These are phyloP conservation scores for Drosophila pseudoananassae DNA, from an alignment of 1,140 invertebrate species.

Conservation along the genomic window DNA sequence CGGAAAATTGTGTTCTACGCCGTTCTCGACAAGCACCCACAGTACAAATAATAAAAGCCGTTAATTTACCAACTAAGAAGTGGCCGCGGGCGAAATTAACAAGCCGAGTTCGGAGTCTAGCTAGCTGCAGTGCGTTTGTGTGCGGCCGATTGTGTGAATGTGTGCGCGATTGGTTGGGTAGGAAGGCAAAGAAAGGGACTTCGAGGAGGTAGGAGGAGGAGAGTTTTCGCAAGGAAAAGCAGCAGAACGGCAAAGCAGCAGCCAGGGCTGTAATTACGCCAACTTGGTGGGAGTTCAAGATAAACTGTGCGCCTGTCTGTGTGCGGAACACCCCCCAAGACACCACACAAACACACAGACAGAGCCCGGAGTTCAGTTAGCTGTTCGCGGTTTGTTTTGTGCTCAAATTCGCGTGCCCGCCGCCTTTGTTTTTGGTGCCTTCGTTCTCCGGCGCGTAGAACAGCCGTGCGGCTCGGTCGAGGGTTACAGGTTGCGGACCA, in stretches of 20 bases:
- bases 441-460: conserved; percentile 32
- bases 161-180: neutral
- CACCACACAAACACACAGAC: conserved; percentile 27
- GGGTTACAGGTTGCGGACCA: conserved; percentile 57
- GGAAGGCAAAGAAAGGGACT: conserved; percentile 18
- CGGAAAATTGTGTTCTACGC: conserved; percentile 47
- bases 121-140: conserved; percentile 4
- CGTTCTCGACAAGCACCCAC: conserved; percentile 12
- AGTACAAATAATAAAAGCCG: conserved; percentile 23
- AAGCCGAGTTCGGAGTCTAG: neutral
- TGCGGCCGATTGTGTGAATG: neutral
- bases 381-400: conserved; percentile 71
- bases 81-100: conserved; percentile 10
- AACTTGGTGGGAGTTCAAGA: conserved; percentile 78
- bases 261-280: conserved; percentile 58
- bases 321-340: conserved; percentile 71
- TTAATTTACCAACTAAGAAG: conserved; percentile 11
- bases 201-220: conserved; percentile 16
- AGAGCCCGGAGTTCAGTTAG: conserved; percentile 19
- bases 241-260: conserved; percentile 46
- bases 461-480: neutral
- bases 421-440: conserved; percentile 57
- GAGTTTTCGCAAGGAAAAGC: conserved; percentile 37
- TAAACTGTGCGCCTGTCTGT: conserved; percentile 43
- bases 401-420: conserved; percentile 65